Evolutionary conservation across 2,797 vertebrate genomes (phyloP).

Genomic region (Ispidina lecontei): DNA sequence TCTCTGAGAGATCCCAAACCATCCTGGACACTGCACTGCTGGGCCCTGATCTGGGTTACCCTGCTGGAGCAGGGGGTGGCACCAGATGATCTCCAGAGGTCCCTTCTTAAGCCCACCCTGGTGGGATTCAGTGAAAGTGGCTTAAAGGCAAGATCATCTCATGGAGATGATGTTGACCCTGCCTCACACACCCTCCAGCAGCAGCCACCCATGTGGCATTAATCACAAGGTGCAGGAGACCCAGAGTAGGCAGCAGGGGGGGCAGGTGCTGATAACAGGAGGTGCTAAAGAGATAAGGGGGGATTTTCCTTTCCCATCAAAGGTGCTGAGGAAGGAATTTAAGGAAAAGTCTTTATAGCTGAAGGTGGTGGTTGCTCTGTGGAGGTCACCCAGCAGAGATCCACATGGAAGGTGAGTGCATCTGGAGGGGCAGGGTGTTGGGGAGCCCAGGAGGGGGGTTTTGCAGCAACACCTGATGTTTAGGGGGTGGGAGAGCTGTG

Average conservation of each 20-base stretch:
- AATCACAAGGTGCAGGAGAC: not conserved
- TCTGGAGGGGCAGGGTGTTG: rapidly evolving
- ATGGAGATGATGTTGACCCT: not conserved
- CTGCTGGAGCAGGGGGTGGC: not conserved
- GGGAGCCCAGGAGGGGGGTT: not conserved
- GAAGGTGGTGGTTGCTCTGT: rapidly evolving
- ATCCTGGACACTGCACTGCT: no score
- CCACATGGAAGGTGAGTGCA: rapidly evolving
- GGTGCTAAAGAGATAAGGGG: not conserved
- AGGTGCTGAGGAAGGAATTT: not conserved
- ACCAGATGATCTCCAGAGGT: not conserved
- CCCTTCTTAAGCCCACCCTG: not conserved
- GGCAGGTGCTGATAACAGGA: rapidly evolving
- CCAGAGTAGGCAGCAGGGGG: not conserved
- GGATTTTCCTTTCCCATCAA: not conserved
- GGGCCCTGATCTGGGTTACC: not conserved
- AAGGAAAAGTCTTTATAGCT: not conserved
- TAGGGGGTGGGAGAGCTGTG: not conserved
- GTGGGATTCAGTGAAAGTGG: not conserved
- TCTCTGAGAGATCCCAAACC: not conserved
- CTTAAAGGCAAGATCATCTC: rapidly evolving
- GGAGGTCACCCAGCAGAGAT: not conserved
- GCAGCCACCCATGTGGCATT: not conserved
- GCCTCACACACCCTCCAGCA: not conserved
- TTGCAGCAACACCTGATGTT: not conserved